Base-by-base conservation (phyloP, 2,113 vertebrate genomes). In the Dryoscopus gambensis region DNA sequence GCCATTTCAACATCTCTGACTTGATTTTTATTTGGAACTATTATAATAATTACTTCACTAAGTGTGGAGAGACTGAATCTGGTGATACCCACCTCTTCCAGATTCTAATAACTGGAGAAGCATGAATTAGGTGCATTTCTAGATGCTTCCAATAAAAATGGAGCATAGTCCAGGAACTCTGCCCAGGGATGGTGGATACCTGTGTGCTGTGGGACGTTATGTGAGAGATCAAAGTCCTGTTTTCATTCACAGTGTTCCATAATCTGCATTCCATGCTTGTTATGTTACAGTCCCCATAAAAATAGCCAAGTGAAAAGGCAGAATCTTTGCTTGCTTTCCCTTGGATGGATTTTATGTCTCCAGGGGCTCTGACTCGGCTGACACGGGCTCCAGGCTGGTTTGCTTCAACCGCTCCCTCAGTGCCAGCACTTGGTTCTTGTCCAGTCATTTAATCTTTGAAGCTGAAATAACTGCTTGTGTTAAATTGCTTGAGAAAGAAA, bases 391-490 rank as follows among this genome's bases (percentile, higher is more conserved):
- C 88, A 56, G 79, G 18, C 84, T 87, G 91, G 30, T 94, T 90
- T 90, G 63, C 84, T 93, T 87, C 50, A 63, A 23, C 85, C 44
- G 74, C 87, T 84, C n/a, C 55, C 65, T 79, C 69, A 6, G 67
- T 87, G 91, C 95, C 91, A 97, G 85, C 87, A 27, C 82, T 96
- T 94, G 93, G 75, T 40, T 82, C 76, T 76, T 81, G 62, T 82
- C 93, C 95, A 97, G 91, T 52, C 60, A 67, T 69, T 84, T 96
- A 46, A 84, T 86, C 87, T 89, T 82, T 89, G 92, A 71, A 92
- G 88, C 87, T 96, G 93, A 90, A 96, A 84, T 71, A 93, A 82
- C 74, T 95, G 70, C 93, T 95, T 71, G 75, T 74, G 78, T 87
- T 57, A 68, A 93, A 77, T 81, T 93, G 82, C 89, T 90, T 82